A percentile compares a stretch with the other conserved stretches of the same genome.
phyloP scores from a whole-genome alignment of 2,888 invertebrate species.

The Dexiosoma caninum region DNA sequence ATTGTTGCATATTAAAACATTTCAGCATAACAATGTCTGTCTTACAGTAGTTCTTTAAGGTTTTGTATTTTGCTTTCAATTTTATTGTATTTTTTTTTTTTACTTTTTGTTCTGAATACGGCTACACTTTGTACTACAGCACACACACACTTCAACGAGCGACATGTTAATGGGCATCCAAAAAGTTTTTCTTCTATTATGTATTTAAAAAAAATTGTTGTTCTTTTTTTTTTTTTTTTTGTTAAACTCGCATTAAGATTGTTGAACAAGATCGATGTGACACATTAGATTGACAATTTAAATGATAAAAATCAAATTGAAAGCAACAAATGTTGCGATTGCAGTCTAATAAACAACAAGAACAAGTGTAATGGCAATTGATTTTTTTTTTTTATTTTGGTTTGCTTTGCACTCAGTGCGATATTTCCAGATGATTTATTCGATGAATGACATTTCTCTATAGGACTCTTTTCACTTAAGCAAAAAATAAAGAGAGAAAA shows the following conservation, averaged over 20 bases:
- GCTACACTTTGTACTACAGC: background rate
- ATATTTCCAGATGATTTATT: conserved; percentile 43
- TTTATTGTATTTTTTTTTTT: background rate
- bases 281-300: conserved; percentile 56
- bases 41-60: conserved; percentile 41
- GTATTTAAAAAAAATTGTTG: no score
- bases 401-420: conserved; percentile 1
- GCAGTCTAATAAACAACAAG: conserved; percentile 22
- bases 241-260: conserved; percentile 14
- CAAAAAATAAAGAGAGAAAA: no score
- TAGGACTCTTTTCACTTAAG: background rate
- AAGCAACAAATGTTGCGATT: conserved; percentile 26
- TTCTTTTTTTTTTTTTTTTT: background rate
- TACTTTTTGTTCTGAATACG: background rate
- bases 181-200: conserved; percentile 17
- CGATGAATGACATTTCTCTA: conserved; percentile 28
- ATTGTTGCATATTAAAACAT: conserved; percentile 57
- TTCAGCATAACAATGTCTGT: conserved; percentile 19
- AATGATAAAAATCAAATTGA: conserved; percentile 54
- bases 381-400: conserved; percentile 3
- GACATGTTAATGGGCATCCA: conserved; percentile 29
- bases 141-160: background rate
- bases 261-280: conserved; percentile 62
- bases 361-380: conserved; percentile 46
- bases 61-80: conserved; percentile 17